phyloP scores from a whole-genome alignment of 2,797 vertebrate species.

The Epinephelus coioides region DNA sequence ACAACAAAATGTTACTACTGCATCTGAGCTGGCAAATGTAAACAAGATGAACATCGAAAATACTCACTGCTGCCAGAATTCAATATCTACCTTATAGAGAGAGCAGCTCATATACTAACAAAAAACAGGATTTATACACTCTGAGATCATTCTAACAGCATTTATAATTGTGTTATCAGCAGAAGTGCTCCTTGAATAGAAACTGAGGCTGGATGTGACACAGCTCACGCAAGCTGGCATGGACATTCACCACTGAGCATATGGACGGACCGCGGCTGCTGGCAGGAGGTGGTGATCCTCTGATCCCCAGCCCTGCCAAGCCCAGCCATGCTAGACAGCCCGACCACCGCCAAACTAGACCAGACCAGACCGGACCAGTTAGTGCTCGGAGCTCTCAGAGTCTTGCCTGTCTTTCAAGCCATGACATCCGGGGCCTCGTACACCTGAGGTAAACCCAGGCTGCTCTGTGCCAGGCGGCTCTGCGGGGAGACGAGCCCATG shows the following conservation, averaged over 20 bases:
- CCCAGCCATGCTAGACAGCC: constrained; percentile 81
- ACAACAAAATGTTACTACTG: constrained; percentile 57
- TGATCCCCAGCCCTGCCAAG: constrained; percentile 78
- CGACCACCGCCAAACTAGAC: constrained; percentile 73
- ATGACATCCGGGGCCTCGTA: constrained; percentile 39
- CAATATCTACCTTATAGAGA: constrained; percentile 51
- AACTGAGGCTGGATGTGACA: constrained; percentile 71
- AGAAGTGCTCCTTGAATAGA: constrained; percentile 61
- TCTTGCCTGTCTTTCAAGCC: constrained; percentile 42
- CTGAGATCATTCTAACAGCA: constrained; percentile 50
- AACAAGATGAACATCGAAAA: constrained; percentile 71
- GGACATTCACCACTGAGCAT: constrained; percentile 78
- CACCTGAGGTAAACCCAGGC: constrained; percentile 64
- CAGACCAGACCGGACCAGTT: constrained; percentile 74
- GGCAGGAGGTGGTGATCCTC: constrained; percentile 82
- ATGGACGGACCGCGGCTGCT: constrained; percentile 81
- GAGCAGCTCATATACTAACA: constrained; percentile 38
- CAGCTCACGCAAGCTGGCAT: constrained; percentile 68
- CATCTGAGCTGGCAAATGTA: constrained; percentile 64
- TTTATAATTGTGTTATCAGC: constrained; percentile 54
- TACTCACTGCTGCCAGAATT: constrained; percentile 57
- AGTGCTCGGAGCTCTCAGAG: constrained; percentile 44
- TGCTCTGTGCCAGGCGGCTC: constrained; percentile 69
- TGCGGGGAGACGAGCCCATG: constrained; percentile 64
- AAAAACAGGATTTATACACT: constrained; percentile 37